Evolutionary conservation across 2,113 vertebrate genomes (phyloP).

Genomic region (Alexandromys fortis): DNA sequence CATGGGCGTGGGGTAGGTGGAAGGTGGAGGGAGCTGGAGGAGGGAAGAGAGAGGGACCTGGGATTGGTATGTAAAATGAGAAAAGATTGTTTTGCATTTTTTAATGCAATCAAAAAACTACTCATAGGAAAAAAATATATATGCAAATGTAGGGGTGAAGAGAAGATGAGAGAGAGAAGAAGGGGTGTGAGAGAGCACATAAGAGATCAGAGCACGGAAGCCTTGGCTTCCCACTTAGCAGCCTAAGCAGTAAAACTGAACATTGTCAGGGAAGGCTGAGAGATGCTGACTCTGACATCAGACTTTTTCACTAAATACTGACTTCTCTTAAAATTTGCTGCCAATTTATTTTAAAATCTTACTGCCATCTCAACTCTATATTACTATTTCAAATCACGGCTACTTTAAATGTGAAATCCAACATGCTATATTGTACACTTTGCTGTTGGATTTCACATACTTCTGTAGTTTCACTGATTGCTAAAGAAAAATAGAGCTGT

Average conservation of each 20-base stretch:
- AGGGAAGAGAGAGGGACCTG: no score
- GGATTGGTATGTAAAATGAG: no score
- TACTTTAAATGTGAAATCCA: constrained; percentile 28
- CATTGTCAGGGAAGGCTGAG: neutral
- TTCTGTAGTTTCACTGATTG: neutral
- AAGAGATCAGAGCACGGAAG: neutral
- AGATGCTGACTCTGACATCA: neutral
- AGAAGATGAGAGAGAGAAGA: neutral
- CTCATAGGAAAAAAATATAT: no score
- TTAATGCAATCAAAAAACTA: no score
- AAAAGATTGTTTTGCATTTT: no score
- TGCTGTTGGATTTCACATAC: neutral
- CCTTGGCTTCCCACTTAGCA: neutral
- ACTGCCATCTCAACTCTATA: neutral
- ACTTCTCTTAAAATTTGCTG: neutral
- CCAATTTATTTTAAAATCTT: neutral
- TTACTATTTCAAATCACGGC: neutral
- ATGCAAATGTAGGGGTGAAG: neutral
- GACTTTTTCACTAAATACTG: neutral
- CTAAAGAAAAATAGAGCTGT: constrained; percentile 25
- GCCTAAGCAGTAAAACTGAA: neutral
- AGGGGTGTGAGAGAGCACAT: neutral
- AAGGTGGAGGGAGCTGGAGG: no score
- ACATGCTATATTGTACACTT: neutral
- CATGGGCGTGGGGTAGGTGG: no score